Conservation (phyloP, 2,113 vertebrate genomes). For the Sialia sialis region DNA sequence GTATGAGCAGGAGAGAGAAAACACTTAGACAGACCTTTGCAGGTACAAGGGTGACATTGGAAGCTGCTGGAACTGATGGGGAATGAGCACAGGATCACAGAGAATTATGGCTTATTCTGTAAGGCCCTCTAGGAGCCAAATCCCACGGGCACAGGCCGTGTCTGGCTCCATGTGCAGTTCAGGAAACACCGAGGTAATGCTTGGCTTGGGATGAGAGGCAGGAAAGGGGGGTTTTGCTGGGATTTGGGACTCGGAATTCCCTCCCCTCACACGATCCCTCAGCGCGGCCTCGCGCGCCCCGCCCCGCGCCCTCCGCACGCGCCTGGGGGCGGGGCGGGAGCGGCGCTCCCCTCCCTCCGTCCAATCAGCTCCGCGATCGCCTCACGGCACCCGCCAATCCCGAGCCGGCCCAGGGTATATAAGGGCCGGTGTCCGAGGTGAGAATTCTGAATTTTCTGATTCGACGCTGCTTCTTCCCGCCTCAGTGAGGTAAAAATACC, state of each 20-base stretch:
- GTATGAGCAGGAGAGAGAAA: not conserved
- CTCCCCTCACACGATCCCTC: accelerated
- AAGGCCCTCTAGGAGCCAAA: not conserved
- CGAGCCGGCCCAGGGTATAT: not conserved
- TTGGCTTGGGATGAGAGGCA: accelerated
- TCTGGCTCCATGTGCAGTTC: accelerated
- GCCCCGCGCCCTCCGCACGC: not conserved
- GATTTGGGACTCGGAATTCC: accelerated
- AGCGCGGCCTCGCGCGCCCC: too few species aligned
- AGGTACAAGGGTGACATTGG: accelerated
- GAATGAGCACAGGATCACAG: not conserved
- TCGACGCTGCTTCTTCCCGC: accelerated
- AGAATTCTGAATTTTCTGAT: accelerated
- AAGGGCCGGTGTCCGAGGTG: accelerated
- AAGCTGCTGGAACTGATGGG: not conserved
- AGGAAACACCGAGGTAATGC: accelerated
- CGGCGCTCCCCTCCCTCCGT: not conserved
- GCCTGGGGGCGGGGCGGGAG: not conserved
- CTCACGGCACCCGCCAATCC: not conserved
- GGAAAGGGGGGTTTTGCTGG: accelerated
- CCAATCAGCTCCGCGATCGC: not conserved
- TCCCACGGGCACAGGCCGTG: too few species aligned
- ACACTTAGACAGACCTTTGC: not conserved
- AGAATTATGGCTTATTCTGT: accelerated
- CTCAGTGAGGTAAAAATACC: not conserved